phyloP scores from a whole-genome alignment of 2,113 vertebrate genomes.

The Circaetus gallicus region DNA sequence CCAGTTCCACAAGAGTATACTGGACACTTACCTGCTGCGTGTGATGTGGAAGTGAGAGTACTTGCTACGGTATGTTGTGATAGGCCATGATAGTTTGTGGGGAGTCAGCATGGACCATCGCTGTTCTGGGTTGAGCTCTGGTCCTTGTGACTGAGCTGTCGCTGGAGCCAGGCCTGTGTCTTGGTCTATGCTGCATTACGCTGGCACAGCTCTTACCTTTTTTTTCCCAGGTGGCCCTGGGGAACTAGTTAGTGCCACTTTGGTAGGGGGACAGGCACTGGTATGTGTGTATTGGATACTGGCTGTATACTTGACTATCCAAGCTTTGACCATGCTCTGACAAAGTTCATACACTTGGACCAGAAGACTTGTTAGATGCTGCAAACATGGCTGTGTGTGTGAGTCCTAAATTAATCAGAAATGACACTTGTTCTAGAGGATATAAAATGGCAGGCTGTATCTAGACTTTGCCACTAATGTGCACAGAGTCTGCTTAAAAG shows the following conservation, averaged over 20 bases:
- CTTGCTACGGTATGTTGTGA: too few species aligned
- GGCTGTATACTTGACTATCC: conserved; percentile 74
- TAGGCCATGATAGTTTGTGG: background rate
- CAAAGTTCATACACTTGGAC: conserved; percentile 78
- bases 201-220: conserved; percentile 28
- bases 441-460: background rate
- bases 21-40: background rate
- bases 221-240: conserved; percentile 71
- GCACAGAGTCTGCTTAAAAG: background rate
- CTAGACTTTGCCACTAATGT: background rate
- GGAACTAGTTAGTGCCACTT: conserved; percentile 71
- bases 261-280: conserved; percentile 75
- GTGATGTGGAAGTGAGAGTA: background rate
- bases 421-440: background rate
- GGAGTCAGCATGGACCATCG: background rate
- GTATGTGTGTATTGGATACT: conserved; percentile 72
- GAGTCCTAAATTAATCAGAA: background rate
- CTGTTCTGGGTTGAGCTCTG: background rate
- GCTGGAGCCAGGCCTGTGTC: background rate
- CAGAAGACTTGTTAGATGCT: background rate
- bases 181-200: background rate
- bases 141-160: too few species aligned
- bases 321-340: conserved; percentile 67
- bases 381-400: background rate
- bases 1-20: background rate